These are phyloP conservation scores for Ichneumon xanthorius DNA, from an alignment of 2,888 invertebrate species.

Conservation along the genomic window DNA sequence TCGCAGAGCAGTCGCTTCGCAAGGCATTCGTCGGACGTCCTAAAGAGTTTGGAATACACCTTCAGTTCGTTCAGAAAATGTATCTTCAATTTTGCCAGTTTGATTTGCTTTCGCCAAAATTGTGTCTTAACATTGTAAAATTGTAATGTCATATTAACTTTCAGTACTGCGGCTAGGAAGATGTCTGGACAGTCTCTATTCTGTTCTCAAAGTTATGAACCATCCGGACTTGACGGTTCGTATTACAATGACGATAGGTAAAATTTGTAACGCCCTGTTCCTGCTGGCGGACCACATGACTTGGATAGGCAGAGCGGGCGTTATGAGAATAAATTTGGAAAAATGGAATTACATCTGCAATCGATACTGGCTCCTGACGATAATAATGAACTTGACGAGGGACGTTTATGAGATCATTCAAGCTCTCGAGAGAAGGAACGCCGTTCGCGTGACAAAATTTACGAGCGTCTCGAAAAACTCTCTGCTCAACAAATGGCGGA, in stretches of 20 bases:
- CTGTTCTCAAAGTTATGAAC: conserved; percentile 90
- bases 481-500: conserved; percentile 47
- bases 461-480: conserved; percentile 54
- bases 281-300: conserved; percentile 94
- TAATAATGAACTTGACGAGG: conserved; percentile 91
- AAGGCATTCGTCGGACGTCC: conserved; percentile 88
- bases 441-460: conserved; percentile 77
- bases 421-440: conserved; percentile 85
- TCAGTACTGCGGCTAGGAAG: conserved; percentile 94
- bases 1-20: conserved; percentile 88
- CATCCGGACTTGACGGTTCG: conserved; percentile 90
- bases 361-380: conserved; percentile 94
- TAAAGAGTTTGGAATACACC: conserved; percentile 93
- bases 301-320: conserved; percentile 92
- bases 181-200: conserved; percentile 92
- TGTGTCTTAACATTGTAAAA: neutral
- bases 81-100: conserved; percentile 81
- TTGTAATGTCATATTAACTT: neutral
- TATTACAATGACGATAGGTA: conserved; percentile 91
- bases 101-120: conserved; percentile 11
- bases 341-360: conserved; percentile 92
- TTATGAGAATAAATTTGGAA: conserved; percentile 89
- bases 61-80: conserved; percentile 95
- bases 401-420: conserved; percentile 94
- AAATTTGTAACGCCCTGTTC: conserved; percentile 92